These are phyloP conservation scores for Aplochiton taeniatus DNA, from an alignment of 2,797 vertebrate genomes.

Conservation along the genomic window DNA sequence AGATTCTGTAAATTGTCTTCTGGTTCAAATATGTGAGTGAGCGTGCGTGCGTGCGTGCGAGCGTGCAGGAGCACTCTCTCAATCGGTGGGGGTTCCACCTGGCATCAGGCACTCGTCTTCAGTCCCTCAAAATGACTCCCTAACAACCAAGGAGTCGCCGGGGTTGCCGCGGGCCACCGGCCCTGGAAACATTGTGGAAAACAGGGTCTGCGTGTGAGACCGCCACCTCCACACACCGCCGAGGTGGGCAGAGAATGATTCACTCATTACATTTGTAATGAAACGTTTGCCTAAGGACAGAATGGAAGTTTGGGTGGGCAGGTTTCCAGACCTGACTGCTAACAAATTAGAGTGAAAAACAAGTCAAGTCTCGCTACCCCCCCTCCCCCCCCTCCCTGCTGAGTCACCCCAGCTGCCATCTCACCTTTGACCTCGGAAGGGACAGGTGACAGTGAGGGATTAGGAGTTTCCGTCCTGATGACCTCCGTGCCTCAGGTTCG, in stretches of 20 bases:
- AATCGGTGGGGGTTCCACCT: conserved; percentile 23
- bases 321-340: not conserved
- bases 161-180: conserved; percentile 4
- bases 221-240: not conserved
- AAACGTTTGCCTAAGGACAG: conserved; percentile 14
- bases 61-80: not conserved
- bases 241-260: conserved; percentile 11
- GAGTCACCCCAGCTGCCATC: not conserved
- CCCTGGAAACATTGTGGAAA: conserved; percentile 10
- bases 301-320: not conserved
- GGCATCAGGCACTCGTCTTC: conserved; percentile 40
- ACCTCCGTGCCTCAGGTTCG: not conserved
- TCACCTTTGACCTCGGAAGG: conserved; percentile 3
- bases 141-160: conserved; percentile 28
- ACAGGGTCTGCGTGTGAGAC: not conserved
- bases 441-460: not conserved
- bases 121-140: conserved; percentile 34
- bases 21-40: not conserved
- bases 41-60: conserved; percentile 5
- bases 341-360: not conserved
- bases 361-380: not conserved
- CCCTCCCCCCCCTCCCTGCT: no score
- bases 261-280: conserved; percentile 18
- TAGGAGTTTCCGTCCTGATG: not conserved
- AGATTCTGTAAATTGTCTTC: no score